Percentiles rank a stretch among this genome's conserved stretches.
Evolutionary conservation across 2,113 vertebrate genomes (phyloP).

Genomic region (Albula goreensis): DNA sequence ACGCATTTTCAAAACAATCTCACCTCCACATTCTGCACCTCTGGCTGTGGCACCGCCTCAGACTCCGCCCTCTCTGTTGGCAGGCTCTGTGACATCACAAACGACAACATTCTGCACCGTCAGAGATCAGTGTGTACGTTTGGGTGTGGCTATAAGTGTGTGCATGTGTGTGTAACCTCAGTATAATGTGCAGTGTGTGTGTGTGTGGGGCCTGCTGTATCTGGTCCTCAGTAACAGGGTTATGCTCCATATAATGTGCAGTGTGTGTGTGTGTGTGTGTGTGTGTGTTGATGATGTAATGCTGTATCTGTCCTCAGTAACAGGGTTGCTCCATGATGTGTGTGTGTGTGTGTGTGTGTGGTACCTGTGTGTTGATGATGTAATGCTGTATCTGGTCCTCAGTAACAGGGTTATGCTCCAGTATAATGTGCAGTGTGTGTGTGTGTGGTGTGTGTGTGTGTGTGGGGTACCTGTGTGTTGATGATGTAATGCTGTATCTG

Average conservation of each 20-base stretch:
- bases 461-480: slow-evolving; percentile 57
- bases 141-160: neutral
- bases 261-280: neutral
- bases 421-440: slow-evolving; percentile 75
- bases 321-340: slow-evolving; percentile 77
- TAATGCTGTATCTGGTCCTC: slow-evolving; percentile 82
- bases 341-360: neutral
- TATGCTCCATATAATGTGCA: slow-evolving; percentile 61
- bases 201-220: neutral
- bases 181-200: neutral
- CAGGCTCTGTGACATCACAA: slow-evolving; percentile 44
- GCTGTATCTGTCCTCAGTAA: slow-evolving; percentile 80
- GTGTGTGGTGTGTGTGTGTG: neutral
- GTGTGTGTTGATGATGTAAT: slow-evolving; percentile 67
- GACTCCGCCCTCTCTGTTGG: slow-evolving; percentile 52
- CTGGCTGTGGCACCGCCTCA: slow-evolving; percentile 49
- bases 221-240: slow-evolving; percentile 72
- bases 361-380: slow-evolving; percentile 70
- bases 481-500: slow-evolving; percentile 82
- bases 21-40: slow-evolving; percentile 52
- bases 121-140: neutral
- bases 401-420: slow-evolving; percentile 85
- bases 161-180: neutral
- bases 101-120: neutral
- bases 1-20: neutral